Conservation (phyloP, 2,113 vertebrate genomes). For the Hippolais icterina region DNA sequence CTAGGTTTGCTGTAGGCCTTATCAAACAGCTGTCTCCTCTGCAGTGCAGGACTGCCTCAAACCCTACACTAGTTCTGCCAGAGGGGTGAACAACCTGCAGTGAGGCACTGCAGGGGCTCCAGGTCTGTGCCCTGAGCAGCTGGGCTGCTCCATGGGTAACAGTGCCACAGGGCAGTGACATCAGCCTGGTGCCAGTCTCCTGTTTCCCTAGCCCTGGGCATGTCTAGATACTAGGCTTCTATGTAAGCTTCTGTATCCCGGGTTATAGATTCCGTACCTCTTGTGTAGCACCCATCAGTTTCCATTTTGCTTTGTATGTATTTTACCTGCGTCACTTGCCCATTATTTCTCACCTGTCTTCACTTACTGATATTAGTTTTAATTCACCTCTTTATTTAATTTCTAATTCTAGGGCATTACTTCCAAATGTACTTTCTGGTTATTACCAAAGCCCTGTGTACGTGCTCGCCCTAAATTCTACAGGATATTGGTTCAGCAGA, state of each 20-base stretch:
- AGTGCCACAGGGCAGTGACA: background rate
- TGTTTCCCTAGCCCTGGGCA: background rate
- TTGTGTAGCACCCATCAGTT: background rate
- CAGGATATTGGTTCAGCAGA: background rate
- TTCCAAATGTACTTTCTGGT: background rate
- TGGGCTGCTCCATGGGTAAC: background rate
- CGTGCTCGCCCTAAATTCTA: background rate
- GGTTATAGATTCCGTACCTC: no score
- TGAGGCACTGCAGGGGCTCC: fast-evolving
- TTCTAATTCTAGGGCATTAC: background rate
- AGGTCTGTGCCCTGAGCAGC: background rate
- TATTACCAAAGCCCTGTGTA: background rate
- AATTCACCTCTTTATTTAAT: background rate
- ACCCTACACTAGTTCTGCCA: background rate
- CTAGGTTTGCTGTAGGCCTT: background rate
- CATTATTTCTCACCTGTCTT: background rate
- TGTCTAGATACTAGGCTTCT: background rate
- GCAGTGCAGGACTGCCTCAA: background rate
- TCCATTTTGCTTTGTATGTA: background rate
- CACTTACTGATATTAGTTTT: background rate
- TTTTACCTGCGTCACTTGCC: background rate
- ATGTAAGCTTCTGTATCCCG: background rate
- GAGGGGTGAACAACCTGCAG: fast-evolving
- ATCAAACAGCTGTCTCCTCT: background rate
- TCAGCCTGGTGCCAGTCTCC: background rate